Conservation (phyloP, 2,113 vertebrate genomes). For the Neodon shergylaensis region DNA sequence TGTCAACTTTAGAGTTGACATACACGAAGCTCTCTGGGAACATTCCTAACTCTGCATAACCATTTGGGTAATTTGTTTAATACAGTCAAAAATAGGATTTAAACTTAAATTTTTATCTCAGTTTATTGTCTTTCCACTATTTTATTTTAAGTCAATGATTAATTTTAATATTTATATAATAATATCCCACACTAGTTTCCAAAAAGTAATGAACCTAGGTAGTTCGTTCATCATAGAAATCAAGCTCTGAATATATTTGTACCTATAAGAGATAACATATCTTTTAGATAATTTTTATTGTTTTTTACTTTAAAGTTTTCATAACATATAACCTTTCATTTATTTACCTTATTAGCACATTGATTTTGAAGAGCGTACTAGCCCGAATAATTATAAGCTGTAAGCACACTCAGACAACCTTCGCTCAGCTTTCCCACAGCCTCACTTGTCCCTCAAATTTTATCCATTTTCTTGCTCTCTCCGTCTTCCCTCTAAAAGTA, state of each 20-base stretch:
- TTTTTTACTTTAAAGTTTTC: constrained; percentile 55
- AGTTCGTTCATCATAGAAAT: constrained; percentile 43
- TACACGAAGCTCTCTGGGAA: constrained; percentile 34
- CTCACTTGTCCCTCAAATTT: not conserved
- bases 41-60: not conserved
- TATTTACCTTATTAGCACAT: not conserved
- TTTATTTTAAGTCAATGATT: constrained; percentile 26
- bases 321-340: constrained; percentile 27
- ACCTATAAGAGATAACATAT: not conserved
- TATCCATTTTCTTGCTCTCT: not conserved
- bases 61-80: not conserved
- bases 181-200: constrained; percentile 7
- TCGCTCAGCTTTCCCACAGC: not conserved
- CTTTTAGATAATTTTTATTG: constrained; percentile 35
- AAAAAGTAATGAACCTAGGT: constrained; percentile 23
- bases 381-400: not conserved
- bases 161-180: constrained; percentile 43
- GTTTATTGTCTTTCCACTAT: constrained; percentile 27
- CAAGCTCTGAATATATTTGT: constrained; percentile 1
- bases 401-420: not conserved
- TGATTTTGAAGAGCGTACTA: not conserved
- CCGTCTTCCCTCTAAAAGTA: not conserved
- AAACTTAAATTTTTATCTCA: constrained; percentile 39
- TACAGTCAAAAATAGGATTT: not conserved
- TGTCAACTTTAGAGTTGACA: not conserved